These are phyloP conservation scores for Agrochola macilenta DNA, from an alignment of 2,888 invertebrate genomes.

Conservation along the genomic window DNA sequence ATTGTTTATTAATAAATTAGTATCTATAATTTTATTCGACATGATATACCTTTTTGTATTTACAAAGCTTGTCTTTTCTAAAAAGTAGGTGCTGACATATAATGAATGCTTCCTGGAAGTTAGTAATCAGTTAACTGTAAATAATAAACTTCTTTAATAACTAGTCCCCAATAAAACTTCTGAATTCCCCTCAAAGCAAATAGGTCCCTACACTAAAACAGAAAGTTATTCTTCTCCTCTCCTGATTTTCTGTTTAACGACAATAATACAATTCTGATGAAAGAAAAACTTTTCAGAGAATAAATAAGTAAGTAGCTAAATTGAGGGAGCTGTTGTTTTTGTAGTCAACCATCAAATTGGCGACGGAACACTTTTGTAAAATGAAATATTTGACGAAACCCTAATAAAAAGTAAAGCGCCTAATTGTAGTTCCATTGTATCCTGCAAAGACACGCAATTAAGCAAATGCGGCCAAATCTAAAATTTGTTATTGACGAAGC, in stretches of 20 bases:
- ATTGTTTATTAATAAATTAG: too few species aligned
- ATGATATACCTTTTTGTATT: not conserved
- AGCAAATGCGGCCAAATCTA: too few species aligned
- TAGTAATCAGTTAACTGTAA: not conserved
- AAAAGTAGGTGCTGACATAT: not conserved
- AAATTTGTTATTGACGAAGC: too few species aligned
- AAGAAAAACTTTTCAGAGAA: constrained; percentile 2
- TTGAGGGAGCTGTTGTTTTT: constrained; percentile 7
- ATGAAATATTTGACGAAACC: too few species aligned
- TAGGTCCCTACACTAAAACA: not conserved
- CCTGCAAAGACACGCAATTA: too few species aligned
- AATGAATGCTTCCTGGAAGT: not conserved
- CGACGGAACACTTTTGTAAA: too few species aligned
- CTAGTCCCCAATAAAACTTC: not conserved
- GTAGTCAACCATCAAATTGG: constrained; percentile 14
- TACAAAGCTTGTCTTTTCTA: too few species aligned
- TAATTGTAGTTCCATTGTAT: too few species aligned
- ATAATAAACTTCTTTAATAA: constrained; percentile 3
- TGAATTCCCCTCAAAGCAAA: constrained; percentile 3
- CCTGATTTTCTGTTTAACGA: constrained; percentile 1
- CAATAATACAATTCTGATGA: constrained; percentile 18
- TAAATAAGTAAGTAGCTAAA: not conserved
- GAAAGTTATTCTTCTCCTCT: not conserved
- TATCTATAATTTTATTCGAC: not conserved
- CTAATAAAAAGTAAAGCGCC: too few species aligned